Base-by-base conservation (phyloP, 2,888 invertebrate species). In the Tetanocera ferruginea region DNA sequence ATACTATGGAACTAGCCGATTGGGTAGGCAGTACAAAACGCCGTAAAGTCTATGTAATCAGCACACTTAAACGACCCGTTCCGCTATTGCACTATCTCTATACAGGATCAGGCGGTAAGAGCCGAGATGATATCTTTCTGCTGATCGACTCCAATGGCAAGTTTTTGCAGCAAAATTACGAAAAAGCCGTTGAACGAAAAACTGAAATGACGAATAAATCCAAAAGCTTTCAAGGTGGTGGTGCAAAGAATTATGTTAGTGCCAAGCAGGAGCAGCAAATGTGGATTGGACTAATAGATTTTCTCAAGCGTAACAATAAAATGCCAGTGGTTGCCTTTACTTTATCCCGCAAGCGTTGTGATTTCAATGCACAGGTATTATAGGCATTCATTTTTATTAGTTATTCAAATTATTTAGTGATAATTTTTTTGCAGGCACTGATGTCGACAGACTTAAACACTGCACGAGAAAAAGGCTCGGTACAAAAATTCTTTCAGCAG, bases 311-410 rank as follows among this genome's bases (percentile, higher is more conserved):
- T 79, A 92, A 94, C 79, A 94, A 98, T 83, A 94, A 97, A 86
- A 91, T 99, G 76, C 99, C 99, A 0, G 96, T 97, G 0, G 98
- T 99, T 0, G 95, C 96, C 0, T 99, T 99, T 87, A 97, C 97
- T 0, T 92, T 99, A 82, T 98, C 98, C 0, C 84, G 90, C n/a
- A 90, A 89, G 78, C 87, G 93, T 31, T 93, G 93, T 82, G 93
- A 93, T 83, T 85, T 91, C 83, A 91, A 93, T 90, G 91, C 92
- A 86, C 80, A 82, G 78, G 84, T 60, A n/a, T n/a, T n/a, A n/a
- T n/a, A 82, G 80, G 17, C 2, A 64, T 19, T 28, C 25, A 31
- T 8, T 70, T 14, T 3, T 71, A 23, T 23, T 72, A 8, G 3
- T 60, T 62, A 4, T 43, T n/a, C 34, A 14, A 31, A 8, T 34